A percentile compares a stretch with the other conserved stretches of the same genome.
Evolutionary conservation across 2,113 vertebrate genomes (phyloP).

Genomic region (Poeciliopsis turrubarensis): DNA sequence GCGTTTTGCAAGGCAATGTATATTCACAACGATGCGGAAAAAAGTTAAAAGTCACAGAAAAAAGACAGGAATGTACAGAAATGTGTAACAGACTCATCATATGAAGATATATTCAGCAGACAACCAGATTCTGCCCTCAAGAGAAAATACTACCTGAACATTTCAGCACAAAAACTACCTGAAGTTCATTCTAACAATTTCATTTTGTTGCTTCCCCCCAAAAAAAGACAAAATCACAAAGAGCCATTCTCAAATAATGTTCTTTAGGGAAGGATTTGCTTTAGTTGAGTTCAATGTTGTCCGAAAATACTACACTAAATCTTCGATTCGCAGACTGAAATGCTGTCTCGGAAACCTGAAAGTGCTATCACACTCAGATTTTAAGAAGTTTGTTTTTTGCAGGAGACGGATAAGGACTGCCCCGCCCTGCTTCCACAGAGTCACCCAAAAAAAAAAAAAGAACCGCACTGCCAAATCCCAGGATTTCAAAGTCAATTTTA

Average conservation of each 20-base stretch:
- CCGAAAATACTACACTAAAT: too few species aligned
- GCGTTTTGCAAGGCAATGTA: too few species aligned
- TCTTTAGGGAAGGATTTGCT: too few species aligned
- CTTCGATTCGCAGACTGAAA: neutral
- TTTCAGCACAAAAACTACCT: neutral
- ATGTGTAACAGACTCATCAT: neutral
- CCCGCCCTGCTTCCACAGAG: conserved; percentile 17
- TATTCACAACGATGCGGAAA: too few species aligned
- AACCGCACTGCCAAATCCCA: conserved; percentile 24
- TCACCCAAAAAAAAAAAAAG: conserved; percentile 7
- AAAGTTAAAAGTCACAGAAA: too few species aligned
- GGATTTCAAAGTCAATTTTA: conserved; percentile 46
- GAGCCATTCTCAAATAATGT: too few species aligned
- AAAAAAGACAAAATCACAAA: too few species aligned
- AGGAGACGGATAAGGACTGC: neutral
- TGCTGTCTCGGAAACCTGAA: neutral
- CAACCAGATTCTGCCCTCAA: neutral
- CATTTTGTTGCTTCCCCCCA: neutral
- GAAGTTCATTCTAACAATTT: neutral
- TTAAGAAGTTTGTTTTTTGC: neutral
- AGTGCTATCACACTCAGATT: neutral
- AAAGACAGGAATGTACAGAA: neutral
- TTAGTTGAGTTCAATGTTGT: too few species aligned
- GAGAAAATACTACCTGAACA: neutral
- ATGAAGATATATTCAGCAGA: neutral